phyloP scores from a whole-genome alignment of 2,888 invertebrate species.

The Athalia rosae region DNA sequence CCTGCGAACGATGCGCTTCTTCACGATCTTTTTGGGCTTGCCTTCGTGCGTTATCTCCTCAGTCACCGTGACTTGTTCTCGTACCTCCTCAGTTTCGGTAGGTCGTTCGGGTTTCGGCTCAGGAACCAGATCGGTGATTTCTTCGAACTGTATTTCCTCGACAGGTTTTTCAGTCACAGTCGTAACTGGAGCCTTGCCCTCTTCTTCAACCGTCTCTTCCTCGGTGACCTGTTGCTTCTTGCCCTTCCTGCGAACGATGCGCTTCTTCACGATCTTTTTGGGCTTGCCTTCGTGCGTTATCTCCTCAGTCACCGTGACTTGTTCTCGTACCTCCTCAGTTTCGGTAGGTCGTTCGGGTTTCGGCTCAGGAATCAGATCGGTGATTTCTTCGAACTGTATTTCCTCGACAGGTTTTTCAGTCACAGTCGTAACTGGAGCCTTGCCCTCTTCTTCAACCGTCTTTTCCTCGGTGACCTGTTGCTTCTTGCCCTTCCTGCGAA shows the following conservation, averaged over 20 bases:
- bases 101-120: constrained; percentile 59
- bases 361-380: constrained; percentile 52
- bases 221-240: too few relatives aligned
- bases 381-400: constrained; percentile 47
- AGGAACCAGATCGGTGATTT: constrained; percentile 55
- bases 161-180: constrained; percentile 49
- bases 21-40: constrained; percentile 44
- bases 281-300: constrained; percentile 60
- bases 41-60: constrained; percentile 59
- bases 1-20: too few relatives aligned
- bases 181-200: constrained; percentile 43
- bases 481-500: too few relatives aligned
- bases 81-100: constrained; percentile 63
- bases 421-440: not conserved
- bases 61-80: constrained; percentile 52
- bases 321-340: constrained; percentile 64
- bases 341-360: constrained; percentile 52
- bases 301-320: constrained; percentile 60
- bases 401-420: constrained; percentile 60
- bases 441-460: too few relatives aligned
- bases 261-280: constrained; percentile 57
- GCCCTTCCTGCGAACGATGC: not conserved
- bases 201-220: too few relatives aligned
- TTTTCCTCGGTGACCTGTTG: too few relatives aligned
- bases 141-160: constrained; percentile 48